Conservation (phyloP, 2,888 invertebrate species). For the Mythimna albipuncta region DNA sequence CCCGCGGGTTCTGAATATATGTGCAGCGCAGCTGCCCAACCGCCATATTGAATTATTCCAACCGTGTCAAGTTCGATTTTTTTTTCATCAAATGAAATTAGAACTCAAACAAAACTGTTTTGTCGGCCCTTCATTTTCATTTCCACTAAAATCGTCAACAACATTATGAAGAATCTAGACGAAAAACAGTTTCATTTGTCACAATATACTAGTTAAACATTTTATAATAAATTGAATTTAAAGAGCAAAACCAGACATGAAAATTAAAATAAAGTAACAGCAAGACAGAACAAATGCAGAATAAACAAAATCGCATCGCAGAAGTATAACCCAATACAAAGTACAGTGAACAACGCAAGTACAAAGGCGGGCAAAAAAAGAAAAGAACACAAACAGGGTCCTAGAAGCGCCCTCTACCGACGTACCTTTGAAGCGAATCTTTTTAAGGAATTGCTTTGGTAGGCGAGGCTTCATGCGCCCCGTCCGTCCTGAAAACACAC, state of each 20-base stretch:
- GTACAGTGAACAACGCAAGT: constrained; percentile 28
- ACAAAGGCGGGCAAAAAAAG: constrained; percentile 52
- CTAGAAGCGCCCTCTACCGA: constrained; percentile 80
- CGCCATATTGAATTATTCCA: constrained; percentile 42
- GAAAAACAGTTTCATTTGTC: background rate
- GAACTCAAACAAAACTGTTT: constrained; percentile 17
- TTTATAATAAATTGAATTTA: background rate
- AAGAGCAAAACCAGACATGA: background rate
- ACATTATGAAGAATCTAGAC: background rate
- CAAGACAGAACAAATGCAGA: constrained; percentile 5
- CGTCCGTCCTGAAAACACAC: constrained; percentile 82
- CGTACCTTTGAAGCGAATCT: constrained; percentile 87
- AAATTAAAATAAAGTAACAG: background rate
- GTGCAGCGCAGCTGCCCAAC: constrained; percentile 35
- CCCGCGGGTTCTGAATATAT: constrained; percentile 25
- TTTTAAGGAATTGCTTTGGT: constrained; percentile 85
- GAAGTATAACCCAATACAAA: constrained; percentile 31
- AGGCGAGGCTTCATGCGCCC: constrained; percentile 82
- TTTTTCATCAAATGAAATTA: background rate
- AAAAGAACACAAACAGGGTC: constrained; percentile 48
- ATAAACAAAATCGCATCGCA: constrained; percentile 28
- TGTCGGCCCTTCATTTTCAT: background rate
- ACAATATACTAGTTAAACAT: background rate
- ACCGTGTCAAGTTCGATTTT: constrained; percentile 9
- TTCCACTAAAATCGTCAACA: too few relatives aligned